Evolutionary conservation across 2,888 invertebrate genomes (phyloP), one percentile per base, ranked within the genome.

Genomic region (Phyllotreta cruciferae): DNA sequence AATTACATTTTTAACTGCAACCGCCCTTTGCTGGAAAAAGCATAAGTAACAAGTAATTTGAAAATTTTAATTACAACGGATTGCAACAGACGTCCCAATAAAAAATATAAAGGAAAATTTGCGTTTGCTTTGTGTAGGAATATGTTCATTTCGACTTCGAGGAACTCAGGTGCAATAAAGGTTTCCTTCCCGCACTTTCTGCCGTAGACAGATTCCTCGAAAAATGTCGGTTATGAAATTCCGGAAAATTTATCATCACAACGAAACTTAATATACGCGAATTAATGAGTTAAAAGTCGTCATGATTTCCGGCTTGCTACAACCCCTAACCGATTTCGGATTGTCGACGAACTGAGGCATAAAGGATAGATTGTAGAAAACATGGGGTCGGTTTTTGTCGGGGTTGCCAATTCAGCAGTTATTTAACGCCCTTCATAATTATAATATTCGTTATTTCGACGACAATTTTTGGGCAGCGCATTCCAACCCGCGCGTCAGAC

Each of bases 311-410:
- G 61, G 64, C 57, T 57, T 54, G 60, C 61, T 64, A 64, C 61
- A 61, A 49, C 64, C 61, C 64, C 45, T 24, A 53, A 61, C 61
- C 61, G 61, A 64, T 64, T 63, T 61, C 45, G 45, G 57, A 64
- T 64, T 61, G 64, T 64, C 64, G 61, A 64, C 61, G 64, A 64
- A 61, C 39, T 64, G 61, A 61, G 56, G 63, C 57, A 63, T 54
- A 63, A 58, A 58, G 63, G 63, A 63, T 63, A 63, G 61, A 64
- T 61, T 61, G 61, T 61, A 61, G 64, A 64, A 64, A 64, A 64
- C 64, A 57, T 60, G 57, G 56, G 58, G 61, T 61, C 45, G 61
- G 55, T 61, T 60, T 24, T 44, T 60, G 49, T 61, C 61, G 61
- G 37, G 61, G 61, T 55, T 52, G 61, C 47, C 61, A 49, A 61